Evolutionary conservation across 30 jellyfish, hydroid and myxozoan genomes (phyloP).

Genomic region (Turritopsis rubra): DNA sequence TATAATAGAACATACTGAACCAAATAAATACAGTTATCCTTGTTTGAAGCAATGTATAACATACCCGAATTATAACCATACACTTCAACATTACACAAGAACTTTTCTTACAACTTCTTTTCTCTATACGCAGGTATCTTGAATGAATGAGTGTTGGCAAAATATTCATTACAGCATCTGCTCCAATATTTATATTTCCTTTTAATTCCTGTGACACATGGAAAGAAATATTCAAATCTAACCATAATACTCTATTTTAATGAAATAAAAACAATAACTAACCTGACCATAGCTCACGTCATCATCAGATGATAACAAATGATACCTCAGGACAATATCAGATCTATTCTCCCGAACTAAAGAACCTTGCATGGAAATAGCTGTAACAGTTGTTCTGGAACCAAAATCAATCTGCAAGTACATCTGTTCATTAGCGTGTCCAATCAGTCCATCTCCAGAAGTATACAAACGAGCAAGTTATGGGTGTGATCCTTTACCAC

Average conservation of each 20-base stretch:
- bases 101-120: background rate
- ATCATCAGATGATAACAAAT: background rate
- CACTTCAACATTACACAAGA: background rate
- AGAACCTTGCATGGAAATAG: background rate
- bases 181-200: background rate
- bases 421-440: background rate
- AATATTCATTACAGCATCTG: background rate
- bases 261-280: background rate
- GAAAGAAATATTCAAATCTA: background rate
- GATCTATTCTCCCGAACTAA: background rate
- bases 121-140: background rate
- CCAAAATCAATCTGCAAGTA: background rate
- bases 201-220: background rate
- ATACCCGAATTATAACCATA: background rate
- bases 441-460: background rate
- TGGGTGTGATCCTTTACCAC: background rate
- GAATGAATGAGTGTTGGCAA: background rate
- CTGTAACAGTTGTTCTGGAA: background rate
- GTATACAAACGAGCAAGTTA: background rate
- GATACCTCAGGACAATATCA: background rate
- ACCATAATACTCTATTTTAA: background rate
- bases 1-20: no score
- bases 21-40: no score
- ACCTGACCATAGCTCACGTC: background rate
- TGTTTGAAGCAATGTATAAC: background rate